Conservation (phyloP, 2,113 vertebrate genomes). For the Plecotus auritus region DNA sequence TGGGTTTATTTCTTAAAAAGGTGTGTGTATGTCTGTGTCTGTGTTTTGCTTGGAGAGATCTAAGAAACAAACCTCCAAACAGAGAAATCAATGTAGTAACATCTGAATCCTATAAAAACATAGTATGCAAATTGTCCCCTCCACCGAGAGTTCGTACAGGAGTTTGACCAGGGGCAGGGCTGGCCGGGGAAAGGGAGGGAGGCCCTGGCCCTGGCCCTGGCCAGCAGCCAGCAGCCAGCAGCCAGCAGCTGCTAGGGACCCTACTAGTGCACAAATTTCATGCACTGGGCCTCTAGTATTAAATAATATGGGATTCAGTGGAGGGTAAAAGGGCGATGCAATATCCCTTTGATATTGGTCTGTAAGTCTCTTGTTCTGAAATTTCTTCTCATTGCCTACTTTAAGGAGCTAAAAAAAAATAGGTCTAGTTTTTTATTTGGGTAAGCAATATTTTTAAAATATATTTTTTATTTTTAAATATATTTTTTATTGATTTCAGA, state of each 20-base stretch:
- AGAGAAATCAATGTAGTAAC: neutral
- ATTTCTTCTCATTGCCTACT: neutral
- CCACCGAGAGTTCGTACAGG: no score
- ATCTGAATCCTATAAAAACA: neutral
- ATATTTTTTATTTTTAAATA: no score
- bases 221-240: no score
- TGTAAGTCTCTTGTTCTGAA: neutral
- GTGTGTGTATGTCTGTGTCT: neutral
- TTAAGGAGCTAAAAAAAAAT: slow-evolving; percentile 9
- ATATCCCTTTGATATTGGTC: neutral
- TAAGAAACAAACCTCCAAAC: neutral
- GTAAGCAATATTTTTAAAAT: neutral
- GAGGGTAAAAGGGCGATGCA: neutral
- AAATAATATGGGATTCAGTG: neutral
- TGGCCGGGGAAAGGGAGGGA: no score
- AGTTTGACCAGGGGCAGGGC: no score
- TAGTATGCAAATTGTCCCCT: no score
- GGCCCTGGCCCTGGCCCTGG: no score
- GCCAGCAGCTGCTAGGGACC: no score
- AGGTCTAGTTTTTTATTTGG: neutral
- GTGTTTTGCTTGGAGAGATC: neutral
- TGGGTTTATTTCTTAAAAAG: neutral
- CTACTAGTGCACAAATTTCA: no score
- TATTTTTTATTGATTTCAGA: no score
- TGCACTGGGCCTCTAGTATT: no score